Base-by-base conservation (phyloP, 2,797 vertebrate species). In the Ispidina lecontei region DNA sequence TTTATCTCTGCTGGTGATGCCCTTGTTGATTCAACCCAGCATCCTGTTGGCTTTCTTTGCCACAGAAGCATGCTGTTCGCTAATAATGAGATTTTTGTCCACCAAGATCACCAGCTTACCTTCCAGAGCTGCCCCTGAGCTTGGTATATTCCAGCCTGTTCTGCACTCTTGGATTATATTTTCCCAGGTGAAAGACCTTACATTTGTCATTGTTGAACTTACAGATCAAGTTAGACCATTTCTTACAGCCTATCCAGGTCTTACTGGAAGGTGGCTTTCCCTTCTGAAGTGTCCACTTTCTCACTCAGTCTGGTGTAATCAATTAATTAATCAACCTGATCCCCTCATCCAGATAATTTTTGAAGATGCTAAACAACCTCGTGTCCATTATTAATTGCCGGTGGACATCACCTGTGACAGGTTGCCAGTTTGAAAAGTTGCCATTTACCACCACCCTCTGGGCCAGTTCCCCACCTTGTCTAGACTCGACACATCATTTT, bases 351-450 rank as follows among this genome's bases (percentile, higher is more conserved):
- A 44, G 44, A 44, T n/a, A 11, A 18, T 17, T 67, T 59, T 12
- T 1, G 4, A 59, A 67, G 37, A 14, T 26, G n/a, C 11, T 35
- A 43, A 43, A 18, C 25, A 73, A 33, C 0, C 0, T 19, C 25
- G 23, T 26, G 19, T 29, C 12, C 33, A 49, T 4, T 64, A 41
- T 15, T 0, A 1, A 16, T 41, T 23, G 15, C 35, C 18, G 10
- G 20, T 20, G 29, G 19, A 47, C 23, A 10, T 25, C 7, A n/a
- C 43, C 13, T 49, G 16, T 41, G 29, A 43, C 29, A 74, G 25
- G 18, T 10, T 67, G n/a, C 21, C n/a, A 26, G 17, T 59, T 17
- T 43, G 44, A 59, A 41, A 33, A 26, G 25, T 21, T 58, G 13
- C 13, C 10, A 14, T 58, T 33, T 29, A 25, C 29, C 25, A 58